Percentiles rank a stretch among this genome's conserved stretches.
Evolutionary conservation across 2,113 vertebrate species (phyloP).

Genomic region (Sturnira hondurensis): DNA sequence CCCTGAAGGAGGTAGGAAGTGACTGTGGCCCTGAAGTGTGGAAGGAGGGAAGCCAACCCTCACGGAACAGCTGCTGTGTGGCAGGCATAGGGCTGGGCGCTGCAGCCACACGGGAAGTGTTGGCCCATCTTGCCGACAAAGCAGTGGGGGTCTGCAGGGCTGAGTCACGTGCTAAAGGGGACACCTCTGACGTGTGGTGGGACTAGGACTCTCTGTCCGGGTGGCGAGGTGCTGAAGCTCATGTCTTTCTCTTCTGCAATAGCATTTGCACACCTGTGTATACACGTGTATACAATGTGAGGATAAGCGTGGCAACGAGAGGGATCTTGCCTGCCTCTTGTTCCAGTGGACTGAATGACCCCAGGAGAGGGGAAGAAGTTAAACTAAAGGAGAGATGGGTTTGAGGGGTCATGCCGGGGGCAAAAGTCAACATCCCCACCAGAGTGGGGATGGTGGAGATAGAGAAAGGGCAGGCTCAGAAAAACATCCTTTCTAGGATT

Average conservation of each 20-base stretch:
- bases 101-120: fast-evolving
- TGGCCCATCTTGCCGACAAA: fast-evolving
- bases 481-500: background rate
- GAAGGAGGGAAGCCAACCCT: background rate
- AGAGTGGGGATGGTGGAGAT: background rate
- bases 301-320: fast-evolving
- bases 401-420: background rate
- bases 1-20: background rate
- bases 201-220: too few species aligned
- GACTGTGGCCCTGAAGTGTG: fast-evolving
- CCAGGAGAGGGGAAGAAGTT: background rate
- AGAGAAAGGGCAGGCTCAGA: background rate
- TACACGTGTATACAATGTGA: fast-evolving
- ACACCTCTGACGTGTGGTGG: fast-evolving
- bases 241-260: background rate
- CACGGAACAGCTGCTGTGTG: fast-evolving
- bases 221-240: background rate
- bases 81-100: background rate
- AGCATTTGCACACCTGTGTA: background rate
- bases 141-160: fast-evolving
- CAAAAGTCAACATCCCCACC: background rate
- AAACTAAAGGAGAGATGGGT: background rate
- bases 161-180: background rate
- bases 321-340: background rate
- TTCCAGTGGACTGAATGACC: too few species aligned